Conservation (phyloP, 2,888 invertebrate genomes). For the Dendrolimus houi region DNA sequence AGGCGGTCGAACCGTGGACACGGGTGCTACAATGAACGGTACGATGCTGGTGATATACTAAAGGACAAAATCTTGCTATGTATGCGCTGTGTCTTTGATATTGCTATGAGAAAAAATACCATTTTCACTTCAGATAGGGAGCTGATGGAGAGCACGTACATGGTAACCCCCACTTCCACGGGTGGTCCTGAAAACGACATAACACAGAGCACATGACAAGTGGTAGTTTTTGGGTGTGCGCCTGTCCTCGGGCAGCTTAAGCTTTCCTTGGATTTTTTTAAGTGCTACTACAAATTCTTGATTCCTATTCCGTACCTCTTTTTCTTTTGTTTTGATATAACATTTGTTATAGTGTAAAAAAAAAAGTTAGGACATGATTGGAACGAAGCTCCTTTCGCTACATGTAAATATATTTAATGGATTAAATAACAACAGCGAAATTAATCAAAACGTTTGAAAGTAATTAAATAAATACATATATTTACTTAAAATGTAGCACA, state of each 20-base stretch:
- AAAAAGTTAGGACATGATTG: no score
- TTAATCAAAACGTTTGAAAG: no score
- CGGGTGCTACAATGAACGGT: slow-evolving; percentile 73
- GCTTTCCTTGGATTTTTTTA: no score
- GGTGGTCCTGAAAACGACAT: slow-evolving; percentile 83
- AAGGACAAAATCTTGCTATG: slow-evolving; percentile 60
- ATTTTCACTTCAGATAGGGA: slow-evolving; percentile 92
- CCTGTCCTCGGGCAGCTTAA: not conserved
- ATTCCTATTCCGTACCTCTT: no score
- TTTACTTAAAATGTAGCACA: no score
- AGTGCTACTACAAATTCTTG: no score
- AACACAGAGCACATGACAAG: slow-evolving; percentile 45
- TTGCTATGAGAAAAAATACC: slow-evolving; percentile 62
- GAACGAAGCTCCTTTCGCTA: no score
- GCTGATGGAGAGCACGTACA: slow-evolving; percentile 91
- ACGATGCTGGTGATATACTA: slow-evolving; percentile 70
- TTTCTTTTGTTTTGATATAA: no score
- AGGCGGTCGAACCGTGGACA: slow-evolving; percentile 66
- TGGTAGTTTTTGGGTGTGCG: slow-evolving; percentile 10
- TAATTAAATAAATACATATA: no score
- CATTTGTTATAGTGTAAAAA: no score
- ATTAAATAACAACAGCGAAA: no score
- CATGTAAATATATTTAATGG: no score
- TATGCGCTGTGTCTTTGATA: slow-evolving; percentile 67
- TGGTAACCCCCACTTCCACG: slow-evolving; percentile 89